These are phyloP conservation scores for Harpalus rubripes DNA, from an alignment of 2,888 invertebrate species.

Conservation along the genomic window DNA sequence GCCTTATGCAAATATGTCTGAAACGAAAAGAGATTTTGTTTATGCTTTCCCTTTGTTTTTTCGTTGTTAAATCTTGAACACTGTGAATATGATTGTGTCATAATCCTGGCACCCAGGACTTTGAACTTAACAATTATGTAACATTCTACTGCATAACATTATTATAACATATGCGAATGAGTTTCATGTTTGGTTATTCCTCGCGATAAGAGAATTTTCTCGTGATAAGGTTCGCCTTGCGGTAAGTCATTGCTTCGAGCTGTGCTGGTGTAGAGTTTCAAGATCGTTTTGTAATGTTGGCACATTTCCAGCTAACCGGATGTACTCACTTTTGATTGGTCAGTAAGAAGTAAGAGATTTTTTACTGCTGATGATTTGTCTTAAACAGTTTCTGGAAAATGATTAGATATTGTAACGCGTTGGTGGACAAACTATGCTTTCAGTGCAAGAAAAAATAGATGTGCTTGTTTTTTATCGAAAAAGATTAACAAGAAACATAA, in stretches of 20 bases:
- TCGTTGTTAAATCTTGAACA: too few relatives aligned
- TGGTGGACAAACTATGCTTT: slow-evolving; percentile 14
- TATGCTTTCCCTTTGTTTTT: too few relatives aligned
- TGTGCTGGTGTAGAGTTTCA: slow-evolving; percentile 1
- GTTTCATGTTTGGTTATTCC: neutral
- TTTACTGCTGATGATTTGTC: slow-evolving; percentile 40
- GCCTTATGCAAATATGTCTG: too few relatives aligned
- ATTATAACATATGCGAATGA: neutral
- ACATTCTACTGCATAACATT: too few relatives aligned
- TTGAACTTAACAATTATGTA: too few relatives aligned
- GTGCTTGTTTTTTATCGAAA: neutral
- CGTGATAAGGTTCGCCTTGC: neutral
- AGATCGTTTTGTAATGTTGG: slow-evolving; percentile 17
- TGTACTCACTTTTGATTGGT: slow-evolving; percentile 30
- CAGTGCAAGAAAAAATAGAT: neutral
- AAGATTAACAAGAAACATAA: neutral
- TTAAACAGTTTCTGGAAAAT: slow-evolving; percentile 31
- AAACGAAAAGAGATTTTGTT: too few relatives aligned
- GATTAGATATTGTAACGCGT: slow-evolving; percentile 35
- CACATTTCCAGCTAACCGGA: slow-evolving; percentile 31
- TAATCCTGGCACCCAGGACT: too few relatives aligned
- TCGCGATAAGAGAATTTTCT: neutral
- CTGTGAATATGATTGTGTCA: too few relatives aligned
- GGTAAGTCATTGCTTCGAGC: neutral
- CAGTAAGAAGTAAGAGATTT: slow-evolving; percentile 29